phyloP scores from a whole-genome alignment of 2,113 vertebrate genomes.

The Lagopus muta region DNA sequence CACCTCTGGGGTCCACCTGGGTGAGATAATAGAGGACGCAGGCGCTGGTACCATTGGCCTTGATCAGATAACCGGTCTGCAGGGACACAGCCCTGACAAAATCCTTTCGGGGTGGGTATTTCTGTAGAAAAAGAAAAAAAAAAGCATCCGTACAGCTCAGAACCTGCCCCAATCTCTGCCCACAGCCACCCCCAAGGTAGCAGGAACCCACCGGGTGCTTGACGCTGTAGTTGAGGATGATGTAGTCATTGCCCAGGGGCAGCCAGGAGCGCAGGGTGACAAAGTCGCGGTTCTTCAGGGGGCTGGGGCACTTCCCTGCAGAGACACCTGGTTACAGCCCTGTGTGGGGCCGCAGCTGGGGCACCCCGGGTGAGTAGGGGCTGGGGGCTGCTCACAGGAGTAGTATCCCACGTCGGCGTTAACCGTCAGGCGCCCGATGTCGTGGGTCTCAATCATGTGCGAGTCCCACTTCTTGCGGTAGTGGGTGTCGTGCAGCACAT shows the following conservation, averaged over 20 bases:
- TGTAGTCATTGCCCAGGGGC: constrained; percentile 86
- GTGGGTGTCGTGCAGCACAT: constrained; percentile 88
- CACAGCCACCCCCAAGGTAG: background rate
- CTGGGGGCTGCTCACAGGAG: constrained; percentile 81
- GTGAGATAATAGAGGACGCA: constrained; percentile 87
- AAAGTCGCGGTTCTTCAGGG: constrained; percentile 90
- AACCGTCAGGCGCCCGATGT: constrained; percentile 87
- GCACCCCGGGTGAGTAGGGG: rapidly evolving
- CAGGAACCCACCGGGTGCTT: constrained; percentile 79
- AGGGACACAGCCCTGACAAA: constrained; percentile 86
- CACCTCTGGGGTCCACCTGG: constrained; percentile 90
- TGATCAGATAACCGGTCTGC: constrained; percentile 86
- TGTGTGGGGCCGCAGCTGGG: rapidly evolving
- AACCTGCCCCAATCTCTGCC: background rate
- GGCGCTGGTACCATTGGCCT: constrained; percentile 72
- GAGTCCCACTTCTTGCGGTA: constrained; percentile 92
- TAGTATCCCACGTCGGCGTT: constrained; percentile 93
- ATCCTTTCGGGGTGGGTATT: constrained; percentile 89
- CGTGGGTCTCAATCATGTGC: constrained; percentile 92
- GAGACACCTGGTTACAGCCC: background rate
- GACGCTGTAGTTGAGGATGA: constrained; percentile 93
- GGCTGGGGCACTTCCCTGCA: constrained; percentile 80
- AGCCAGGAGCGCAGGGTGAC: constrained; percentile 90
- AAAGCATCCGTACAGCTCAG: background rate
- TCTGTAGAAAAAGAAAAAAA: constrained; percentile 68